These are phyloP conservation scores for Poecile montanus DNA, from an alignment of 2,797 vertebrate species.

Conservation along the genomic window DNA sequence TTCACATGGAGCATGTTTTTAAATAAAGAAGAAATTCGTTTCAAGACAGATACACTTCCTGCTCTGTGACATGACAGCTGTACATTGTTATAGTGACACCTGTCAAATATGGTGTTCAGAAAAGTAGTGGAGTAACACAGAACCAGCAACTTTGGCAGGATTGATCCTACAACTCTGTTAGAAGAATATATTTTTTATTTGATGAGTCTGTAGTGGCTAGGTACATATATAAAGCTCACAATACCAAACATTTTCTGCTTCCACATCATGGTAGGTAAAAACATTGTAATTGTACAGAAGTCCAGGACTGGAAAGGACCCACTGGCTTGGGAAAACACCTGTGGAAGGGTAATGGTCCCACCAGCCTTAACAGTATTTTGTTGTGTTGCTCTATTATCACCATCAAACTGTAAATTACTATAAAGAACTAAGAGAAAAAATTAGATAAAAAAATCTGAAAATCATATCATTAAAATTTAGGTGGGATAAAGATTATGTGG, in stretches of 20 bases:
- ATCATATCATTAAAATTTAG: neutral
- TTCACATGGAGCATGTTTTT: neutral
- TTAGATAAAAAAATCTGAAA: neutral
- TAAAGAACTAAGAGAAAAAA: neutral
- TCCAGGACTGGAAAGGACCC: neutral
- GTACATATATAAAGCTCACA: neutral
- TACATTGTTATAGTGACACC: neutral
- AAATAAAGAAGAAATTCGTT: neutral
- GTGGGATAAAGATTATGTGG: neutral
- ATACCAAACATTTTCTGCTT: neutral
- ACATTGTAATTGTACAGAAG: fast-evolving
- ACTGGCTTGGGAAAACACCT: neutral
- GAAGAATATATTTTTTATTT: neutral
- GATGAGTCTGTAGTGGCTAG: neutral
- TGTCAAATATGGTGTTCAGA: neutral
- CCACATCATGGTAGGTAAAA: neutral
- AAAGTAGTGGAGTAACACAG: neutral
- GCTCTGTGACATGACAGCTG: neutral
- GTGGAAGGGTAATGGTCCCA: neutral
- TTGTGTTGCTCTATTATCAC: neutral
- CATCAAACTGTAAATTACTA: neutral
- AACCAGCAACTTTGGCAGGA: neutral
- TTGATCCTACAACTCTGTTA: neutral
- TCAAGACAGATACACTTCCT: neutral
- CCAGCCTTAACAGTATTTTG: neutral